Evolutionary conservation across 2,888 invertebrate species (phyloP), one percentile per base, ranked within the genome.

Genomic region (Chrysodeixis includens): DNA sequence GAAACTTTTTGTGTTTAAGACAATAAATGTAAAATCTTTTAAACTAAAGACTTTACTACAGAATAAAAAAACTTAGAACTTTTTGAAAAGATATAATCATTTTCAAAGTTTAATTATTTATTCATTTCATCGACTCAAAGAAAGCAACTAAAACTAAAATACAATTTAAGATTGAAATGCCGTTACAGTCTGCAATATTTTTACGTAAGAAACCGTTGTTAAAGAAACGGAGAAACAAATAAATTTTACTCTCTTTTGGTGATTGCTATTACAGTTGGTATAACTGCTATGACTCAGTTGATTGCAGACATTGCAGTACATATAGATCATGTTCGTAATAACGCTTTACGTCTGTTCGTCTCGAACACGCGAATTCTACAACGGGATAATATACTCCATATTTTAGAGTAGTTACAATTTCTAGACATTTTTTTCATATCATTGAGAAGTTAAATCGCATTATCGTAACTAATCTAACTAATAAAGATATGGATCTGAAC

Each of bases 191-290:
- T 18, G 5, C 18, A 66, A 40, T 46, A 32, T 30, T 56, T 66
- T 58, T 59, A 58, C 56, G 63, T 56, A 67, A 74, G 46, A 20
- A 51, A 71, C 71, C 16, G 52, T 74, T 54, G 35, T 56, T 52
- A 72, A 76, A 71, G 66, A 76, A 76, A 71, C 62, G 57, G 20
- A 56, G 69, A 54, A 62, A 62, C 66, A 55, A 69, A 73, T 66
- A 76, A 71, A 73, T 77, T 73, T 77, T 66, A 75, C 77, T 71
- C 65, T 73, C 77, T 73, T 69, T 62, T 10, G 65, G 62, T 58
- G 62, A 73, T 76, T 66, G 56, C 55, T 60, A 44, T 60, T 62
- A 76, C 77, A 69, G 77, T 67, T 55, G 14, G n/a, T 40, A n/a
- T 32, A 10, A 32, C 2, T 20, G 54, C 20, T 49, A 32, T 74